Percentiles rank a stretch among this genome's conserved stretches.
Conservation (phyloP, 2,888 invertebrate genomes). For the Peribatodes rhomboidaria region DNA sequence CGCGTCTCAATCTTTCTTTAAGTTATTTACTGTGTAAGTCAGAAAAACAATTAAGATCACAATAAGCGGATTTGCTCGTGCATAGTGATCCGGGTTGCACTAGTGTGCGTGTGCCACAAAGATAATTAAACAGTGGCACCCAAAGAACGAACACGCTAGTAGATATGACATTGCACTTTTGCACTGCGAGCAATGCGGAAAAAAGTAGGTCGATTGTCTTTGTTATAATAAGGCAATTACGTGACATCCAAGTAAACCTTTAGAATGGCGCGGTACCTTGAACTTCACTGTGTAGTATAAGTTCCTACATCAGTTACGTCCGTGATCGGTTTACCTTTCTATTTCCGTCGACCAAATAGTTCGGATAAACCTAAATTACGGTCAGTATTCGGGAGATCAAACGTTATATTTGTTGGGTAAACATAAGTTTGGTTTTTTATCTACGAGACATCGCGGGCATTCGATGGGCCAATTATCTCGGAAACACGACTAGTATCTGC, state of each 20-base stretch:
- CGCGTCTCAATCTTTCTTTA: no score
- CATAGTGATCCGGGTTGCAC: no score
- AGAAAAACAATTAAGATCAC: no score
- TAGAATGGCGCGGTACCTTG: background rate
- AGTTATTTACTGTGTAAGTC: no score
- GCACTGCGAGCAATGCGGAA: no score
- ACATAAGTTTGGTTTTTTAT: conserved; percentile 24
- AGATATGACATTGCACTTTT: no score
- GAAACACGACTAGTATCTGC: background rate
- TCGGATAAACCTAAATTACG: conserved; percentile 22
- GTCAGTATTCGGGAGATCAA: conserved; percentile 20
- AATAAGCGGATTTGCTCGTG: no score
- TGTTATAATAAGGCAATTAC: background rate
- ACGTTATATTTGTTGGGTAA: conserved; percentile 17
- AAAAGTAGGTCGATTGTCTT: no score
- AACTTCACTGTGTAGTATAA: background rate
- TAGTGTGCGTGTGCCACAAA: no score
- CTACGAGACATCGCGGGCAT: background rate
- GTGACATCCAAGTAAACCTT: background rate
- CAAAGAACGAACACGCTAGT: no score
- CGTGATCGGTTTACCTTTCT: conserved; percentile 23
- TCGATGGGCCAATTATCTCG: conserved; percentile 23
- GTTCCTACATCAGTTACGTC: conserved; percentile 4
- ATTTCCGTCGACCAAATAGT: conserved; percentile 24
- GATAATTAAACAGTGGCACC: no score